Evolutionary conservation across 2,113 vertebrate genomes (phyloP).

Genomic region (Syrmaticus mikado): DNA sequence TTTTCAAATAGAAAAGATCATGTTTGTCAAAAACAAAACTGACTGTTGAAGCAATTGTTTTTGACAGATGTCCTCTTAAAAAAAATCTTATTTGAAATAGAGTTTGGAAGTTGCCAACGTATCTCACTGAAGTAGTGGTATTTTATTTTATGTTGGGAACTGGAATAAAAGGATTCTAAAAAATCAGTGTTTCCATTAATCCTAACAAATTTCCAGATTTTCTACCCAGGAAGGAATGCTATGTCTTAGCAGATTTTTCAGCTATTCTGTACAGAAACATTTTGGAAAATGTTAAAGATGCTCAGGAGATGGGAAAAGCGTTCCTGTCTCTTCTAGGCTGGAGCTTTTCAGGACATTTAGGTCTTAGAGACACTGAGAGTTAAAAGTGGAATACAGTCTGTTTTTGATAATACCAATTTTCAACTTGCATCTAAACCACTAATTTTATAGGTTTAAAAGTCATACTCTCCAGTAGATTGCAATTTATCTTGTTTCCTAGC

Average conservation of each 20-base stretch:
- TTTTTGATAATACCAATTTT: neutral
- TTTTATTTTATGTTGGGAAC: neutral
- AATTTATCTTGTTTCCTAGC: constrained; percentile 28
- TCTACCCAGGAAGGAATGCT: neutral
- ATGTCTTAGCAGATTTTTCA: neutral
- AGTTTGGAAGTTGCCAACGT: neutral
- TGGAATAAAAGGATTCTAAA: neutral
- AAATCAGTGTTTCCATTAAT: neutral
- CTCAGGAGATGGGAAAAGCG: neutral
- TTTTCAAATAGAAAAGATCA: constrained; percentile 26
- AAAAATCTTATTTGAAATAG: neutral
- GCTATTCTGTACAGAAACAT: neutral
- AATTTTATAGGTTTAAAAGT: constrained; percentile 13
- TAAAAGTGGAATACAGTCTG: neutral
- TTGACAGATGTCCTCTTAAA: neutral
- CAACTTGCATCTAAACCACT: neutral
- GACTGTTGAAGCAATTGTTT: neutral
- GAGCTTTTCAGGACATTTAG: neutral
- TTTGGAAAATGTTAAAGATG: neutral
- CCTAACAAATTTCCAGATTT: neutral
- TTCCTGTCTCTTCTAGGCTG: neutral
- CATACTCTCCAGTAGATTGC: neutral
- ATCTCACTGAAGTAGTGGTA: neutral
- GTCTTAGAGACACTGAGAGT: neutral
- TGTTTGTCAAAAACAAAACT: neutral